Conservation (phyloP, 2,797 vertebrate genomes). For the Mus spretus region DNA sequence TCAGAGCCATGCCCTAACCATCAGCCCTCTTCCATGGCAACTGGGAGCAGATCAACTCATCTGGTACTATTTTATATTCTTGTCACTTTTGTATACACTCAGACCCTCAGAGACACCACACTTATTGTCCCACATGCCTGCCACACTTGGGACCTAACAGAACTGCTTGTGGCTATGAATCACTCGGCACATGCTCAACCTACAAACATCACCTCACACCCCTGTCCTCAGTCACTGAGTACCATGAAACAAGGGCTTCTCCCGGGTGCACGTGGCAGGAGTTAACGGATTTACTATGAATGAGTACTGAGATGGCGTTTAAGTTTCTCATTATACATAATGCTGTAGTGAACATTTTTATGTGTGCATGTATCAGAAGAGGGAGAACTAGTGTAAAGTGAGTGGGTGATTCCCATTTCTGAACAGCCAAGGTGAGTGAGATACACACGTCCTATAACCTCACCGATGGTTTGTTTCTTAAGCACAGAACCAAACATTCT, state of each 20-base stretch:
- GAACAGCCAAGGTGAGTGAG: background rate
- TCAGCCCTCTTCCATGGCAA: background rate
- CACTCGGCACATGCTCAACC: background rate
- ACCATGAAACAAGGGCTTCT: background rate
- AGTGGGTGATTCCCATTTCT: background rate
- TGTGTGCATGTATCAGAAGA: background rate
- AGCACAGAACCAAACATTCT: background rate
- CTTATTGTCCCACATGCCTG: background rate
- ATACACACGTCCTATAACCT: background rate
- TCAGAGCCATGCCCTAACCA: background rate
- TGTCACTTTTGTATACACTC: background rate
- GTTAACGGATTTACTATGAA: background rate
- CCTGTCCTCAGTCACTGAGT: background rate
- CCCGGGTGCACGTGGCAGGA: background rate
- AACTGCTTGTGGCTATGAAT: background rate
- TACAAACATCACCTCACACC: background rate
- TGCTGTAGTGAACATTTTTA: background rate
- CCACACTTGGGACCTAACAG: background rate
- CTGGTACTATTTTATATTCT: background rate
- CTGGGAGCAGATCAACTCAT: background rate
- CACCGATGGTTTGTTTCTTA: background rate
- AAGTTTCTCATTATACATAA: background rate
- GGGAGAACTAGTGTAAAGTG: background rate
- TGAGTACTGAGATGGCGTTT: background rate
- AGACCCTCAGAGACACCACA: background rate